Evolutionary conservation across 2,888 invertebrate species (phyloP), one percentile per base, ranked within the genome.

Genomic region (Megalurothrips usitatus): DNA sequence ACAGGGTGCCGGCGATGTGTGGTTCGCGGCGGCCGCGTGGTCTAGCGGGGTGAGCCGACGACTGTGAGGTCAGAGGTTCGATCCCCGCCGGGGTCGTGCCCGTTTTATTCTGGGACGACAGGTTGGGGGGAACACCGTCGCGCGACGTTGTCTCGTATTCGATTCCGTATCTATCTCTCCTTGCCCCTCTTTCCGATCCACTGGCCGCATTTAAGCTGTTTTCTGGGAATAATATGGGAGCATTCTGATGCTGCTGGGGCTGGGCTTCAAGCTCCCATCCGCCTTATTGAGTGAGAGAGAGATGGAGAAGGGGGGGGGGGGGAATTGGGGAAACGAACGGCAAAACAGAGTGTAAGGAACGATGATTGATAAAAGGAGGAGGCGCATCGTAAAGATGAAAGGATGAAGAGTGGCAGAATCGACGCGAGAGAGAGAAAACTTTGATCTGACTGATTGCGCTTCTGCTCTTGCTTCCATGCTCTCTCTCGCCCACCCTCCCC

Each of bases 401-500:
- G 58, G 14, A 14, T 19, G 58, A 58, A 58, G 58, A 58, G 58
- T 19, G 58, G 19, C 19, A 58, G 58, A 14, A 14, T 19, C 19
- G 19, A n/a, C n/a, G 58, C 6, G 58, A 58, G 58, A 23, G 23
- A 11, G 4, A 23, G 68, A 23, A 75, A 26, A 75, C 68, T 75
- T 75, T 26, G 68, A 26, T 75, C 68, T 75, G 68, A 75, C 68
- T 75, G 68, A 75, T 75, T 75, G 68, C 68, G 26, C 68, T 17
- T 8, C 17, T 19, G 52, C 14, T 19, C 52, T 9, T 17, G 14
- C 10, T 12, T 2, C 52, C 58, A 19, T n/a, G 17, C 58, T 58
- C 58, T 58, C 58, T 58, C 58, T 58, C 58, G 11, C 58, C 17
- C 14, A 14, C 58, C 17, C 58, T 58, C 34, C 6, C 34, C 6